A percentile compares a stretch with the other conserved stretches of the same genome.
These are phyloP conservation scores for Tachuris rubrigastra DNA, from an alignment of 2,113 vertebrate species.

Conservation along the genomic window DNA sequence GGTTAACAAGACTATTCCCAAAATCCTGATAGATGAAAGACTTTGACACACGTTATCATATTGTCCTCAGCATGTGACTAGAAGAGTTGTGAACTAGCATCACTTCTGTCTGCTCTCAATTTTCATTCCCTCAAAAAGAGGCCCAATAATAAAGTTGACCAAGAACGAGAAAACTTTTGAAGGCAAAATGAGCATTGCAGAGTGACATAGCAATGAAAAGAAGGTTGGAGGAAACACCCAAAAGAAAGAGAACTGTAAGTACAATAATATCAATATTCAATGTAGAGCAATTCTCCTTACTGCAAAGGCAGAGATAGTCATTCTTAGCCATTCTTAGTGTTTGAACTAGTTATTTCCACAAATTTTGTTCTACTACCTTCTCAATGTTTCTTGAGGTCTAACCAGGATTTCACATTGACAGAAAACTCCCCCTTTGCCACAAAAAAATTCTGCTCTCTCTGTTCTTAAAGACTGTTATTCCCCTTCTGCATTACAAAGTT, in stretches of 20 bases:
- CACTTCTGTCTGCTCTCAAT: background rate
- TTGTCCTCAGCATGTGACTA: background rate
- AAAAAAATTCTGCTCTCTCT: background rate
- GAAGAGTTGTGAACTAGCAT: background rate
- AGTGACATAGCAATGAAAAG: background rate
- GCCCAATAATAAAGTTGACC: background rate
- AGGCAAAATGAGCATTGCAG: background rate
- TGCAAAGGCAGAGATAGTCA: background rate
- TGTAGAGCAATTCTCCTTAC: background rate
- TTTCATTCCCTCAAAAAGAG: background rate
- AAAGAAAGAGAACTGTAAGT: background rate
- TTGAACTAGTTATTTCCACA: background rate
- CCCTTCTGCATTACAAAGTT: constrained; percentile 6
- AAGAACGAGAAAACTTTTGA: background rate
- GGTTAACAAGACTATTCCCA: background rate
- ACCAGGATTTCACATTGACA: background rate
- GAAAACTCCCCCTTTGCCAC: constrained; percentile 7
- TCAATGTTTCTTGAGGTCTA: background rate
- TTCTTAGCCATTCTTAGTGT: background rate
- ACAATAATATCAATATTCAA: background rate
- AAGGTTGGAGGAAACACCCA: background rate
- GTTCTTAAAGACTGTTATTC: constrained; percentile 20
- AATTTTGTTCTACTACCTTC: background rate
- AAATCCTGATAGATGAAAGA: background rate
- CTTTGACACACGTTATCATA: background rate